Evolutionary conservation across 1,140 invertebrate genomes (phyloP).

Genomic region (Drosophila nigrodunni): DNA sequence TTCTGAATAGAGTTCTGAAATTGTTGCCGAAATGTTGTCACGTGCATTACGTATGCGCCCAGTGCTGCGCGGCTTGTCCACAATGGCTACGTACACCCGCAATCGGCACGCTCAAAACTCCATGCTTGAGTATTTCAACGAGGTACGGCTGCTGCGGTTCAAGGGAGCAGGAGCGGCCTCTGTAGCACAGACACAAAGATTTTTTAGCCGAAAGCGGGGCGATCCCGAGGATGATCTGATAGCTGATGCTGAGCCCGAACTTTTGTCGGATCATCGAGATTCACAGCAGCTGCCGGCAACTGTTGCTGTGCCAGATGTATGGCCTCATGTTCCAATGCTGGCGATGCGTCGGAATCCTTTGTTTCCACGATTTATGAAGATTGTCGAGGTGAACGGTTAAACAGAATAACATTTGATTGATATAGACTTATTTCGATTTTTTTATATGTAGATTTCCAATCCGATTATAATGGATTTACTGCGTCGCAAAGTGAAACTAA

Average conservation of each 20-base stretch:
- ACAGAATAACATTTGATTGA: not conserved
- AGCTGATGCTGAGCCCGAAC: constrained; percentile 43
- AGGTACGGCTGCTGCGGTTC: constrained; percentile 44
- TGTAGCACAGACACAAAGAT: constrained; percentile 52
- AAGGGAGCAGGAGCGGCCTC: constrained; percentile 32
- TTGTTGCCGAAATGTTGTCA: constrained; percentile 56
- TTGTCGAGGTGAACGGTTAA: constrained; percentile 92
- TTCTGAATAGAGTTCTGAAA: constrained; percentile 28
- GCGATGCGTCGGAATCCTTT: constrained; percentile 97
- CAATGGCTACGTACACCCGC: constrained; percentile 45
- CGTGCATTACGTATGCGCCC: constrained; percentile 61
- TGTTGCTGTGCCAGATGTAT: constrained; percentile 97
- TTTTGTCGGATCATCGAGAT: constrained; percentile 53
- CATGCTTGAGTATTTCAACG: constrained; percentile 42
- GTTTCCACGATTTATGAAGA: constrained; percentile 99
- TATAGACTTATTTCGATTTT: not conserved
- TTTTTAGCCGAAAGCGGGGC: constrained; percentile 55
- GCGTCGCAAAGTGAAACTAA: constrained; percentile 96
- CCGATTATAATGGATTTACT: constrained; percentile 95
- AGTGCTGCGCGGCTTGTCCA: constrained; percentile 56
- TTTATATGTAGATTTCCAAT: constrained; percentile 90
- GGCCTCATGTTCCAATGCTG: constrained; percentile 97
- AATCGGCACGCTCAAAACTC: constrained; percentile 45
- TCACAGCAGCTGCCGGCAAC: constrained; percentile 91
- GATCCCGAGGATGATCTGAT: constrained; percentile 54